These are phyloP conservation scores for Smittia sp. DNA, from an alignment of 2,888 invertebrate genomes.

Conservation along the genomic window DNA sequence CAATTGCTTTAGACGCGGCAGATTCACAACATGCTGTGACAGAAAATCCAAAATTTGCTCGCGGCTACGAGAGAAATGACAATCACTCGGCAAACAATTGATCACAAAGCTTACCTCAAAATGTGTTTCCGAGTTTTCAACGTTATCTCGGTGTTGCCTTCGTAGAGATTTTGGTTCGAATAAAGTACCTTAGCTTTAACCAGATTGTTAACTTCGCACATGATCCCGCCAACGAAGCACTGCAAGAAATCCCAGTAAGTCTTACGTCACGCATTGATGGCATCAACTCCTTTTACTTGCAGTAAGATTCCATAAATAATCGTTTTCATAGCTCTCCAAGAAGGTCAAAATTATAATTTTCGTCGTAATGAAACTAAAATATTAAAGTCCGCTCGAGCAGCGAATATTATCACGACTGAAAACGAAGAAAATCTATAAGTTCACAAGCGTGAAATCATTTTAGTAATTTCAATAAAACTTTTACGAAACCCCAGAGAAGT, in stretches of 20 bases:
- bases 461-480: too few relatives aligned
- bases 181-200: conserved; percentile 5
- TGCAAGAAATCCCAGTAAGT: not conserved
- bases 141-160: conserved; percentile 16
- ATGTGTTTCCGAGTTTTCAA: not conserved
- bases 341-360: too few relatives aligned
- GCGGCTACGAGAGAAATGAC: not conserved
- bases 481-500: too few relatives aligned
- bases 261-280: not conserved
- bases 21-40: not conserved
- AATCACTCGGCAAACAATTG: not conserved
- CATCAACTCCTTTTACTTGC: not conserved
- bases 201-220: conserved; percentile 1
- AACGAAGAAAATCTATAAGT: too few relatives aligned
- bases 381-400: too few relatives aligned
- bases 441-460: too few relatives aligned
- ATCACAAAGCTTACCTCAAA: not conserved
- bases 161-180: conserved; percentile 32
- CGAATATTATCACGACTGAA: too few relatives aligned
- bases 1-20: not conserved
- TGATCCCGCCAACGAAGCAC: not conserved
- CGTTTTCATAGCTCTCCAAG: too few relatives aligned
- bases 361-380: too few relatives aligned
- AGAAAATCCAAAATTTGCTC: conserved; percentile 9
- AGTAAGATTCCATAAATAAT: not conserved